Conservation (phyloP, 2,113 vertebrate species). For the Sporophila hypoxantha region DNA sequence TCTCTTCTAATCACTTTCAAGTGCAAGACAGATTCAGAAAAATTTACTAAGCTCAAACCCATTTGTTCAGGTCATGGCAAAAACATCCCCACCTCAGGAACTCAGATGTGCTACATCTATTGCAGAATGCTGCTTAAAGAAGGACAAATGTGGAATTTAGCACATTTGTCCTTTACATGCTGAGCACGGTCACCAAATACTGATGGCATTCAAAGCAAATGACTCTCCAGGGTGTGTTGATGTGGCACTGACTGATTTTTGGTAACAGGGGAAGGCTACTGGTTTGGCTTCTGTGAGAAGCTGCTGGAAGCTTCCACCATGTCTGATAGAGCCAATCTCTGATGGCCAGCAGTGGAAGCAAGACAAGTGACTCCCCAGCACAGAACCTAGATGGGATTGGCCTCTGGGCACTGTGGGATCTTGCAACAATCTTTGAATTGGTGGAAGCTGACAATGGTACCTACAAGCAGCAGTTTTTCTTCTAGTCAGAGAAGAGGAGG, state of each 20-base stretch:
- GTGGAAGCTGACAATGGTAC: not conserved
- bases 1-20: not conserved
- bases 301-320: not conserved
- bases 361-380: accelerated
- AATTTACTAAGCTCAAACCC: not conserved
- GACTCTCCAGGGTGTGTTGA: not conserved
- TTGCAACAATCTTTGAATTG: too few species aligned
- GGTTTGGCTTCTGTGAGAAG: not conserved
- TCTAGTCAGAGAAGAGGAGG: not conserved
- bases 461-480: not conserved
- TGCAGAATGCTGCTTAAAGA: not conserved
- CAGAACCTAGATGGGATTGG: accelerated
- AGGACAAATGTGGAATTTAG: not conserved
- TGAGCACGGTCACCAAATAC: not conserved
- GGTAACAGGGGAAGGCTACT: not conserved
- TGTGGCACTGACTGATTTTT: not conserved
- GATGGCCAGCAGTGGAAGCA: not conserved
- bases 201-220: not conserved
- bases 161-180: not conserved
- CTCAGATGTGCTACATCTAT: not conserved
- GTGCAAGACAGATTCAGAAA: not conserved
- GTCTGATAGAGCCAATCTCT: not conserved
- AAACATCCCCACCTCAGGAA: not conserved
- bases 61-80: not conserved
- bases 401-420: accelerated